These are phyloP conservation scores for Ceratina japonica DNA, from an alignment of 1,140 invertebrate species.

Conservation along the genomic window DNA sequence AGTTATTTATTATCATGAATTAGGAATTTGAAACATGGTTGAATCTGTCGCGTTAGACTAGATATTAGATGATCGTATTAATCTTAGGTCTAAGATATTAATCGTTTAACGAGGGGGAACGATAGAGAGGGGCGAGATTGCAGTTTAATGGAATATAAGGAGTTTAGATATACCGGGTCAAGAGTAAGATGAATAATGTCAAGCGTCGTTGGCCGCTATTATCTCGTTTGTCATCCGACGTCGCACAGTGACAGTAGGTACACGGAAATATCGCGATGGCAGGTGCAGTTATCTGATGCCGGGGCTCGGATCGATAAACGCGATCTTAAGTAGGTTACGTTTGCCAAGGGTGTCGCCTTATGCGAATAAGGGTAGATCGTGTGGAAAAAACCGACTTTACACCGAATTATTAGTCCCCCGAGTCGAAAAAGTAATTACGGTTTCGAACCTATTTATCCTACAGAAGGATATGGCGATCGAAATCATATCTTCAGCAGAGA, in stretches of 20 bases:
- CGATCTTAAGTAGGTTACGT: slow-evolving; percentile 29
- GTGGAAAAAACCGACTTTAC: neutral
- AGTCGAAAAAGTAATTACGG: too few species aligned
- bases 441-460: too few species aligned
- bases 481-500: too few species aligned
- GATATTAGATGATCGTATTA: too few species aligned
- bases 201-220: slow-evolving; percentile 18
- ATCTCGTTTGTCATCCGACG: slow-evolving; percentile 30
- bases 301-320: slow-evolving; percentile 6
- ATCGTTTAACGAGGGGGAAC: neutral
- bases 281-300: slow-evolving; percentile 27
- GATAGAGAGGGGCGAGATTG: neutral
- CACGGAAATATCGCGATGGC: slow-evolving; percentile 24
- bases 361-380: neutral
- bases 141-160: slow-evolving; percentile 13
- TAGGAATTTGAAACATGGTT: too few species aligned
- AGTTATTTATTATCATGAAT: too few species aligned
- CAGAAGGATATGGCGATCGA: too few species aligned
- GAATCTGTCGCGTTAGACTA: too few species aligned
- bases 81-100: too few species aligned
- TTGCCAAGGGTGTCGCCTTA: slow-evolving; percentile 3
- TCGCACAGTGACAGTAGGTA: slow-evolving; percentile 10
- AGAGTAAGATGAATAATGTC: slow-evolving; percentile 30
- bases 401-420: neutral
- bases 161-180: neutral